phyloP scores from a whole-genome alignment of 1,140 invertebrate species.

The Adoxophyes honmai region DNA sequence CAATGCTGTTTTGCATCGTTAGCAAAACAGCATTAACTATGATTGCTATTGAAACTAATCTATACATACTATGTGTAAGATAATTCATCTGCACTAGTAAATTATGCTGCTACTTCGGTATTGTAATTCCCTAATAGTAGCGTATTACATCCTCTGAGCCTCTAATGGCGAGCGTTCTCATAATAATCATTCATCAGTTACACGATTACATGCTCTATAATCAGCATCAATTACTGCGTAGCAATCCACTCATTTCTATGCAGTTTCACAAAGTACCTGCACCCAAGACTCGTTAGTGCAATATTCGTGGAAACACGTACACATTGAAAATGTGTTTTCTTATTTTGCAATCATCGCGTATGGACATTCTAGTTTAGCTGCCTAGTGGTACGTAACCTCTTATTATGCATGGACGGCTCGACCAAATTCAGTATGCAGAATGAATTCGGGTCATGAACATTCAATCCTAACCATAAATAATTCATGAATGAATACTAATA shows the following conservation, averaged over 20 bases:
- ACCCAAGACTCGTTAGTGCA: too few species aligned
- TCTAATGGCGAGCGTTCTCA: not conserved
- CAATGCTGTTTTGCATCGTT: too few species aligned
- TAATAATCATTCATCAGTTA: conserved; percentile 6
- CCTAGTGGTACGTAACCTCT: conserved; percentile 19
- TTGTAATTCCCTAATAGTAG: not conserved
- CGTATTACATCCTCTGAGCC: not conserved
- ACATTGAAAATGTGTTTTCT: not conserved
- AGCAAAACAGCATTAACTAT: too few species aligned
- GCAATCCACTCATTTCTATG: not conserved
- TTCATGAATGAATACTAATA: conserved; percentile 35
- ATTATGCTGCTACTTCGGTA: too few species aligned
- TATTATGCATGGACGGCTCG: conserved; percentile 40
- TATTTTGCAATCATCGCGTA: conserved; percentile 11
- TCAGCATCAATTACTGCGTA: not conserved
- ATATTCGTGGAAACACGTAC: too few species aligned
- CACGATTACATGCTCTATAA: not conserved
- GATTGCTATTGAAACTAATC: too few species aligned
- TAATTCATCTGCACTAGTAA: too few species aligned
- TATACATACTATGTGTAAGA: too few species aligned
- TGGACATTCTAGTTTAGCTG: not conserved
- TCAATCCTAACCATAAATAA: conserved; percentile 52
- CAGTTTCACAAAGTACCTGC: not conserved
- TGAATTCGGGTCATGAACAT: conserved; percentile 63
- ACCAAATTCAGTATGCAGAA: conserved; percentile 49